Base-by-base conservation (phyloP, 2,888 invertebrate species). In the Toxonevra muliebris region DNA sequence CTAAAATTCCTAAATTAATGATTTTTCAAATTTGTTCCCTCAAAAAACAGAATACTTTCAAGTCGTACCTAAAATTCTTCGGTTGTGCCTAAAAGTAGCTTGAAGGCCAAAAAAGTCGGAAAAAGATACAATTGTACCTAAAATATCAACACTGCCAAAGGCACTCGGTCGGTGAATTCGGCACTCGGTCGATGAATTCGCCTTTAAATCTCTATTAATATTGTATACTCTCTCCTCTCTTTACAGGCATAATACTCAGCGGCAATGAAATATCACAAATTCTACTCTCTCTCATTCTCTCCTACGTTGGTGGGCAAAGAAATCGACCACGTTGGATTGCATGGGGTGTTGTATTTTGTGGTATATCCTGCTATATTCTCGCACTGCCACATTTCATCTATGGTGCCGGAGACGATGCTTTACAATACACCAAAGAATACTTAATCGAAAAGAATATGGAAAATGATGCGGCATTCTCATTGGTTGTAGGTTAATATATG, bases 251-350 rank as follows among this genome's bases (percentile, higher is more conserved):
- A 42, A 88, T 91, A 65, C 84, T 90, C 48, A 89, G 90, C 65
- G 90, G 90, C 41, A 91, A 91, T 85, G 91, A 91, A 84, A 87
- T 91, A 75, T 90, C 90, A 64, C 90, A 91, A 82, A 89, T 91
- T 70, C 76, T 91, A 65, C 80, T 89, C 53, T 89, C 90, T 5
- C 79, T 91, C 63, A 84, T 90, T 61, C 80, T 91, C 52, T 88
- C 90, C 19, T 90, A 90, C 73, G 87, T 88, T 74, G 91, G 90
- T 9, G 90, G 90, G n/a, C 87, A 88, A 71, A 87, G 90, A 30
- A 90, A 90, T 82, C 87, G 91, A 61, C 90, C 92, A 0, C 83
- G 88, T 65, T 91, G 90, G 90, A 88, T 91, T 66, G 89, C 90
- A 12, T 86, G 87, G 77, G 91, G 91, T n/a, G 88, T 90, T 55